phyloP scores from a whole-genome alignment of 2,888 invertebrate species.

The Leucozona laternaria region DNA sequence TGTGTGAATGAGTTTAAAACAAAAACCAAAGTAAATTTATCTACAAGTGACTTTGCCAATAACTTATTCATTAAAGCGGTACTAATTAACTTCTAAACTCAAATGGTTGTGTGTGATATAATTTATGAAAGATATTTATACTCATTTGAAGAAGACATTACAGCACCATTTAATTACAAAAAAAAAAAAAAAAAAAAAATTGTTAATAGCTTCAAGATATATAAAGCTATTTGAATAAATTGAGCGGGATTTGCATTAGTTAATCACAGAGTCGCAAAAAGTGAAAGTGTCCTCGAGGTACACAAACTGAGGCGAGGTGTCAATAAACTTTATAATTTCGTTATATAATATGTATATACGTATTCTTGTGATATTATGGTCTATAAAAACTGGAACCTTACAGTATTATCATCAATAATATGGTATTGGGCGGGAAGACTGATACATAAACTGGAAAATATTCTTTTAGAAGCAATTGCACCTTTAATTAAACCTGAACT shows the following conservation, averaged over 20 bases:
- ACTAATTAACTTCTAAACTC: conserved; percentile 19
- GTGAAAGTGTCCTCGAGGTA: conserved; percentile 20
- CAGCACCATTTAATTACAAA: background rate
- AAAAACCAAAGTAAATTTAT: background rate
- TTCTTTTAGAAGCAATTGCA: too few relatives aligned
- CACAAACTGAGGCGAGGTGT: background rate
- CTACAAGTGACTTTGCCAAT: conserved; percentile 20
- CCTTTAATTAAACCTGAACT: too few relatives aligned
- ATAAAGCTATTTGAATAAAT: background rate
- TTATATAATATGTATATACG: background rate
- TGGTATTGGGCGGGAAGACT: too few relatives aligned
- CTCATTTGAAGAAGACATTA: background rate
- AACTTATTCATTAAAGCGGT: conserved; percentile 6
- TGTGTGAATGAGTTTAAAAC: background rate
- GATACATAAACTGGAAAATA: too few relatives aligned
- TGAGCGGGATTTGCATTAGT: background rate
- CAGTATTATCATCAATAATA: too few relatives aligned
- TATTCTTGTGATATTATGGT: background rate
- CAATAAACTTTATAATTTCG: conserved; percentile 4
- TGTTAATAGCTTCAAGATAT: background rate
- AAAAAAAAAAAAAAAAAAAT: background rate
- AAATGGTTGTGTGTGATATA: conserved; percentile 12
- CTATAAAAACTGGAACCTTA: background rate
- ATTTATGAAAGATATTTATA: conserved; percentile 11
- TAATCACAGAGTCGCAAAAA: conserved; percentile 1